phyloP scores from a whole-genome alignment of 2,888 invertebrate genomes.

The Xestia sexstrigata region DNA sequence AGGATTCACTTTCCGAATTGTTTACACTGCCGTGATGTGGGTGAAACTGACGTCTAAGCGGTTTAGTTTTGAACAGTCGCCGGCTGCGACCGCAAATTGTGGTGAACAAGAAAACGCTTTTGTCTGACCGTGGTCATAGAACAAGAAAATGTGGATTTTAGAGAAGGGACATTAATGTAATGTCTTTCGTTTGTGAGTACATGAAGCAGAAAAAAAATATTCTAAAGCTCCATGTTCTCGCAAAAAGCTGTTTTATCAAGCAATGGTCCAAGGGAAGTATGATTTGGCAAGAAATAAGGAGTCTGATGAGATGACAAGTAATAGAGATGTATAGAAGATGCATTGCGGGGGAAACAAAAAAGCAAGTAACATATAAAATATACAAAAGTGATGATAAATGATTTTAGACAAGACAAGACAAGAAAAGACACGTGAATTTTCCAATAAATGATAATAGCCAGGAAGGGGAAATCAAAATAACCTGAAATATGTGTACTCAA shows the following conservation, averaged over 20 bases:
- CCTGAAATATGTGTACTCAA: background rate
- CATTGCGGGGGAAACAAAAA: too few species aligned
- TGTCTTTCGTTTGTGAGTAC: background rate
- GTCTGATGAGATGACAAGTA: background rate
- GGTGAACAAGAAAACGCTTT: slow-evolving; percentile 68
- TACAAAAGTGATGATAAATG: too few species aligned
- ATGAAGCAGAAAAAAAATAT: background rate
- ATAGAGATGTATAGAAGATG: background rate
- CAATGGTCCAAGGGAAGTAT: background rate
- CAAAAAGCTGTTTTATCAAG: background rate
- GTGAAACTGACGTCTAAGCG: slow-evolving; percentile 67
- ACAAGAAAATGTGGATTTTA: background rate
- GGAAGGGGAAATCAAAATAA: background rate
- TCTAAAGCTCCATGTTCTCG: background rate
- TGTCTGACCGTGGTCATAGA: slow-evolving; percentile 49
- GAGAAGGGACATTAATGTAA: background rate
- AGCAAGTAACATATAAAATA: too few species aligned
- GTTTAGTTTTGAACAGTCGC: slow-evolving; percentile 69
- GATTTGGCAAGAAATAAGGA: too few species aligned
- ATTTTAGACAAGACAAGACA: too few species aligned
- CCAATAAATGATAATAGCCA: background rate
- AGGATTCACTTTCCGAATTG: slow-evolving; percentile 70
- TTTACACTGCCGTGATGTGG: slow-evolving; percentile 69
- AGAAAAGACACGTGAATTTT: background rate
- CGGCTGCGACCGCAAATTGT: slow-evolving; percentile 63